Evolutionary conservation across 2,797 vertebrate species (phyloP).

Genomic region (Melanotaenia maccullochi): DNA sequence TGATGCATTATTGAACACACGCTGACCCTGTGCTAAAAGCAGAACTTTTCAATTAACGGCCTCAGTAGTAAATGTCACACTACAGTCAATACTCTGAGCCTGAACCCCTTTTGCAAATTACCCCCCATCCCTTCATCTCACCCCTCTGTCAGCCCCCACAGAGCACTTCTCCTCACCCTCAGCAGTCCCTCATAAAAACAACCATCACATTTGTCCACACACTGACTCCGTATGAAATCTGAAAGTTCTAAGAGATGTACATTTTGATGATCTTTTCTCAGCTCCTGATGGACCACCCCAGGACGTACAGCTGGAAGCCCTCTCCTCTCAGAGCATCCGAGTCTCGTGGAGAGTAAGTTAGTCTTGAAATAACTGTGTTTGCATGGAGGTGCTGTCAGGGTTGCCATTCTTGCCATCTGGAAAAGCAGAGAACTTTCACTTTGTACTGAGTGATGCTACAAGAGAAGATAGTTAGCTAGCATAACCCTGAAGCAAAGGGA

Average conservation of each 20-base stretch:
- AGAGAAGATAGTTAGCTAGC: not conserved
- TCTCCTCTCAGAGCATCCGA: slow-evolving; percentile 96
- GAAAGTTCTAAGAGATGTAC: slow-evolving; percentile 6
- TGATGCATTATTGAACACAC: slow-evolving; percentile 78
- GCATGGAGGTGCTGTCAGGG: not conserved
- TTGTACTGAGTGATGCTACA: not conserved
- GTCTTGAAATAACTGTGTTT: not conserved
- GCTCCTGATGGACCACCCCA: slow-evolving; percentile 97
- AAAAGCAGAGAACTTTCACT: not conserved
- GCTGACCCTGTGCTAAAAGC: slow-evolving; percentile 78
- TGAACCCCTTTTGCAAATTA: slow-evolving; percentile 59
- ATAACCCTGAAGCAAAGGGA: not conserved
- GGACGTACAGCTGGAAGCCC: slow-evolving; percentile 94
- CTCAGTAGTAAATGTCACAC: slow-evolving; percentile 77
- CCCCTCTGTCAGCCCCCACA: slow-evolving; percentile 14
- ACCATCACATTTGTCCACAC: slow-evolving; percentile 8
- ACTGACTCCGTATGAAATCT: not conserved
- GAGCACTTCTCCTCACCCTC: slow-evolving; percentile 28
- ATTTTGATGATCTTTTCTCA: slow-evolving; percentile 67
- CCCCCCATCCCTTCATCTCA: slow-evolving; percentile 29
- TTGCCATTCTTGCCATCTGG: not conserved
- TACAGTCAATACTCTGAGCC: slow-evolving; percentile 59
- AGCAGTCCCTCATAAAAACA: slow-evolving; percentile 17
- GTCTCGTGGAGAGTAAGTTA: slow-evolving; percentile 95
- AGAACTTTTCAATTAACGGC: slow-evolving; percentile 79